Conservation (phyloP, 2,888 invertebrate genomes). For the Megastigmus dorsalis region DNA sequence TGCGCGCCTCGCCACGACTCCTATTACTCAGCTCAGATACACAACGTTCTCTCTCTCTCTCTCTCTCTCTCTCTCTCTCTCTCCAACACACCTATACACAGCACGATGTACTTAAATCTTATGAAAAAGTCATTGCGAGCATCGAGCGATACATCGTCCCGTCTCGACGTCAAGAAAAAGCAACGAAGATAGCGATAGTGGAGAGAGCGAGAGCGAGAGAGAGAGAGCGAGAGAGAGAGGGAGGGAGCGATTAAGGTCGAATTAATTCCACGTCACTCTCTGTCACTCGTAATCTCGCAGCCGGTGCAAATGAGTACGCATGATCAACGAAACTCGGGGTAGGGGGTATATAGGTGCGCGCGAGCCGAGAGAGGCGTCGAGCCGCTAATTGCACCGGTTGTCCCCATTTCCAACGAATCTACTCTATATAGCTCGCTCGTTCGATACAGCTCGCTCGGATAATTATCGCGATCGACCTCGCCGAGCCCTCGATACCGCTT, state of each 20-base stretch:
- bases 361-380: background rate
- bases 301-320: conserved; percentile 34
- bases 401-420: conserved; percentile 36
- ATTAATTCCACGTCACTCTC: conserved; percentile 44
- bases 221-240: background rate
- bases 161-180: background rate
- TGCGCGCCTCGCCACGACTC: background rate
- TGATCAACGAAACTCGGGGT: conserved; percentile 13
- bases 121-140: conserved; percentile 17
- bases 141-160: background rate
- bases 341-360: background rate
- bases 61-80: no score
- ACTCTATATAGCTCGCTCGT: background rate
- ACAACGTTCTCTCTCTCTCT: no score
- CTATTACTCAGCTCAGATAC: conserved; percentile 12
- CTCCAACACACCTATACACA: no score
- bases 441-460: background rate
- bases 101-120: no score
- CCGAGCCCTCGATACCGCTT: background rate
- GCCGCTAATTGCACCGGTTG: conserved; percentile 41
- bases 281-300: conserved; percentile 23
- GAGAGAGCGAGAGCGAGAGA: background rate
- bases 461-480: conserved; percentile 28
- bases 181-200: background rate
- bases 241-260: conserved; percentile 45